Evolutionary conservation across 2,113 vertebrate genomes (phyloP).

Genomic region (Pipra filicauda): DNA sequence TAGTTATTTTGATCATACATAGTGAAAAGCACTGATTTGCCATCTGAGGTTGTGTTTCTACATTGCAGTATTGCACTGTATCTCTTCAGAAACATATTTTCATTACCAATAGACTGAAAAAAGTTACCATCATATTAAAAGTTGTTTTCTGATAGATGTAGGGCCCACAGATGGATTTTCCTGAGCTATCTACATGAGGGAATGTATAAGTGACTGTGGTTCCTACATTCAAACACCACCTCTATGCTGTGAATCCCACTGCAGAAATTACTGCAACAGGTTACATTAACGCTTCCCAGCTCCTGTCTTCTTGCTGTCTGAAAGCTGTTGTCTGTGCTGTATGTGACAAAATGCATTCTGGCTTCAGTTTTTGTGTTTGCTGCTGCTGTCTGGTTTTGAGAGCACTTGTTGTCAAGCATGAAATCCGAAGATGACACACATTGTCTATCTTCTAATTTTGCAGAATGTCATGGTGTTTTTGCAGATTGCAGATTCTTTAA

Average conservation of each 20-base stretch:
- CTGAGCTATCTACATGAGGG: background rate
- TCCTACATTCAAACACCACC: background rate
- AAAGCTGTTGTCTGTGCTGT: background rate
- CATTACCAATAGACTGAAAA: background rate
- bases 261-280: background rate
- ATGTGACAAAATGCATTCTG: background rate
- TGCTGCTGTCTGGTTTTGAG: background rate
- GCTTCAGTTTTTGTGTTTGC: background rate
- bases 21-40: background rate
- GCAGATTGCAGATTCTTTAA: conserved; percentile 79
- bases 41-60: background rate
- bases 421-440: background rate
- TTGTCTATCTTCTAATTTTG: conserved; percentile 40
- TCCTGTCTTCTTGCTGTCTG: background rate
- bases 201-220: background rate
- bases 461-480: conserved; percentile 54
- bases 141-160: background rate
- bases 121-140: background rate
- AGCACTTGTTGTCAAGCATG: background rate
- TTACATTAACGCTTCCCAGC: background rate
- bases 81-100: background rate
- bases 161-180: background rate
- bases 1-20: background rate
- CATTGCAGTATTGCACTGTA: background rate
- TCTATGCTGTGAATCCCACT: background rate